phyloP scores from a whole-genome alignment of 2,888 invertebrate genomes.

The Cetonia aurata region DNA sequence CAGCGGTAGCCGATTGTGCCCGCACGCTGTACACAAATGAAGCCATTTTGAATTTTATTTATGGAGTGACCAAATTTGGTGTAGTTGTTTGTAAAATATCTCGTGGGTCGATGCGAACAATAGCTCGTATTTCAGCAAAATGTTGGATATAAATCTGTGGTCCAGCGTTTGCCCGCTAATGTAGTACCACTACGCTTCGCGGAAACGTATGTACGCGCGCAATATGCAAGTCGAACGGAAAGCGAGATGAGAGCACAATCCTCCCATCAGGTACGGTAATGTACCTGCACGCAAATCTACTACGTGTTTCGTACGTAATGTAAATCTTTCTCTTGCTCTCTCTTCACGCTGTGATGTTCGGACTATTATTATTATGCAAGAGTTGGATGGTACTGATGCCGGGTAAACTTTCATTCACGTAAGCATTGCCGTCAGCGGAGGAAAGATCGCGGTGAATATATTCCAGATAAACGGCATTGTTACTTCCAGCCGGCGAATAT shows the following conservation, averaged over 20 bases:
- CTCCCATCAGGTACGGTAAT: slow-evolving; percentile 8
- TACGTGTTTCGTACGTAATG: slow-evolving; percentile 4
- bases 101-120: slow-evolving; percentile 65
- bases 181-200: slow-evolving; percentile 60
- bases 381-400: slow-evolving; percentile 8
- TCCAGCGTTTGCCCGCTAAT: slow-evolving; percentile 60
- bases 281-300: not conserved
- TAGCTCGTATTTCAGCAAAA: slow-evolving; percentile 65
- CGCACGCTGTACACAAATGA: slow-evolving; percentile 63
- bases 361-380: slow-evolving; percentile 39
- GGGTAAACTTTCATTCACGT: slow-evolving; percentile 33
- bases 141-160: slow-evolving; percentile 62
- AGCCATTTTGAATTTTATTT: slow-evolving; percentile 68
- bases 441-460: slow-evolving; percentile 32
- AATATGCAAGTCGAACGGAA: slow-evolving; percentile 6
- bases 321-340: slow-evolving; percentile 19
- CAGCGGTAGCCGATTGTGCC: slow-evolving; percentile 48
- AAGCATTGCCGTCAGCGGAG: slow-evolving; percentile 3
- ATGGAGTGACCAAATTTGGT: slow-evolving; percentile 68
- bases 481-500: slow-evolving; percentile 32
- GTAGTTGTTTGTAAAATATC: slow-evolving; percentile 66
- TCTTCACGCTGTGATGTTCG: not conserved
- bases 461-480: slow-evolving; percentile 36
- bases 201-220: slow-evolving; percentile 55
- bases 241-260: not conserved